Evolutionary conservation across 2,113 vertebrate genomes (phyloP).

Genomic region (Channa argus): DNA sequence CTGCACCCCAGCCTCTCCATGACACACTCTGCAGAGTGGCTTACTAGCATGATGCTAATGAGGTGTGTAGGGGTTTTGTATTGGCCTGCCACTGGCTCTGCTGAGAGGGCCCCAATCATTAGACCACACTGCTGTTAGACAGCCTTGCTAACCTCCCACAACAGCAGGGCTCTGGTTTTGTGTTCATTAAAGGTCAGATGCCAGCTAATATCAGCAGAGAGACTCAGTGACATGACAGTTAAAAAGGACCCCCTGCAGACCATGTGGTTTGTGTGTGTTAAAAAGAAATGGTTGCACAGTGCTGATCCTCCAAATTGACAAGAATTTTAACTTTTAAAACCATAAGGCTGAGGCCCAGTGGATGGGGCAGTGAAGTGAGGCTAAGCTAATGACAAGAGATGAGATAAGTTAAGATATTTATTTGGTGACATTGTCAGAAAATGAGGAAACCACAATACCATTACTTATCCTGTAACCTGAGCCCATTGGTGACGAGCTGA

Average conservation of each 20-base stretch:
- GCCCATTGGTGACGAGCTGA: not conserved
- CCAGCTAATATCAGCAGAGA: conserved; percentile 30
- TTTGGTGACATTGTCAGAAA: conserved; percentile 8
- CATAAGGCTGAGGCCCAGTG: not conserved
- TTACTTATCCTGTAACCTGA: too few relatives aligned
- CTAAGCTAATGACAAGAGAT: not conserved
- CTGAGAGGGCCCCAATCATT: conserved; percentile 63
- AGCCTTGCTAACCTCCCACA: conserved; percentile 32
- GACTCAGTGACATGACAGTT: conserved; percentile 29
- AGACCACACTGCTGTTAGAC: conserved; percentile 56
- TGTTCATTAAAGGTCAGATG: conserved; percentile 77
- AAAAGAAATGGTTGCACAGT: not conserved
- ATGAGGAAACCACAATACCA: not conserved
- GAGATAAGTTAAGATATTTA: not conserved
- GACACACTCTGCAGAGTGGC: conserved; percentile 42
- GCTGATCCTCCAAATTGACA: conserved; percentile 4
- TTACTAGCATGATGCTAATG: conserved; percentile 73
- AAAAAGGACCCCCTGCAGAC: conserved; percentile 33
- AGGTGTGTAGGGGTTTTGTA: conserved; percentile 53
- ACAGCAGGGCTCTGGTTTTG: conserved; percentile 12
- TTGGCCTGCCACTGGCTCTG: conserved; percentile 42
- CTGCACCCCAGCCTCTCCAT: conserved; percentile 11
- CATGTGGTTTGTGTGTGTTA: not conserved
- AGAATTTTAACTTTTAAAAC: conserved; percentile 14
- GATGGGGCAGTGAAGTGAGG: conserved; percentile 21